phyloP scores from a whole-genome alignment of 2,113 vertebrate genomes.

The Podarcis raffonei region DNA sequence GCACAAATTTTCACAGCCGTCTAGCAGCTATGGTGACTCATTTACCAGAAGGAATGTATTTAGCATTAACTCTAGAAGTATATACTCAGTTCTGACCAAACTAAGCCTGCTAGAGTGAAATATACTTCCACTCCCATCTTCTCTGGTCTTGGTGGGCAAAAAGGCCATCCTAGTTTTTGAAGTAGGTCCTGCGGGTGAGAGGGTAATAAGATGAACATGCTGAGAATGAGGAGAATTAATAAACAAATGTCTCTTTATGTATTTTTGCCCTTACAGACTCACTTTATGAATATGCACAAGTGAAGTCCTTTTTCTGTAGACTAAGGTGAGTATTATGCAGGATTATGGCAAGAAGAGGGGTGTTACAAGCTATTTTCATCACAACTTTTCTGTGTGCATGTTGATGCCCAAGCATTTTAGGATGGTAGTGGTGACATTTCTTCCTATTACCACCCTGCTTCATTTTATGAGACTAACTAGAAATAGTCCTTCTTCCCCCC shows the following conservation, averaged over 20 bases:
- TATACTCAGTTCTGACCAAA: too few relatives aligned
- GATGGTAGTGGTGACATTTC: too few relatives aligned
- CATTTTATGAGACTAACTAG: not conserved
- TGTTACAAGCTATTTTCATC: not conserved
- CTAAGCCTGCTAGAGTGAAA: too few relatives aligned
- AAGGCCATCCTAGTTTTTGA: not conserved
- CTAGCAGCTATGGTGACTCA: too few relatives aligned
- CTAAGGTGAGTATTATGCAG: constrained; percentile 78
- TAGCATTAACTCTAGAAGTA: too few relatives aligned
- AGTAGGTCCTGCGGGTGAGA: not conserved
- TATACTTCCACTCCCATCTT: not conserved
- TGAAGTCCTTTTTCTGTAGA: constrained; percentile 93
- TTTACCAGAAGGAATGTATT: too few relatives aligned
- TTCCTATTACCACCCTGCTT: too few relatives aligned
- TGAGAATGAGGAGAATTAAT: not conserved
- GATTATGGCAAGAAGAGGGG: not conserved
- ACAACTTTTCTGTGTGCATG: not conserved
- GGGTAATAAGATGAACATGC: not conserved
- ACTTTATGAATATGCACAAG: constrained; percentile 79
- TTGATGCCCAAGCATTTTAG: not conserved
- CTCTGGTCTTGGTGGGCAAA: too few relatives aligned
- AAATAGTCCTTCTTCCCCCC: not conserved
- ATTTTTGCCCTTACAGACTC: constrained; percentile 66
- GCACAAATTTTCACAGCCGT: too few relatives aligned
- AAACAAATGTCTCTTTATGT: constrained; percentile 25